A percentile compares a stretch with the other conserved stretches of the same genome.
These are phyloP conservation scores for Saturnia pavonia DNA, from an alignment of 2,888 invertebrate genomes.

Conservation along the genomic window DNA sequence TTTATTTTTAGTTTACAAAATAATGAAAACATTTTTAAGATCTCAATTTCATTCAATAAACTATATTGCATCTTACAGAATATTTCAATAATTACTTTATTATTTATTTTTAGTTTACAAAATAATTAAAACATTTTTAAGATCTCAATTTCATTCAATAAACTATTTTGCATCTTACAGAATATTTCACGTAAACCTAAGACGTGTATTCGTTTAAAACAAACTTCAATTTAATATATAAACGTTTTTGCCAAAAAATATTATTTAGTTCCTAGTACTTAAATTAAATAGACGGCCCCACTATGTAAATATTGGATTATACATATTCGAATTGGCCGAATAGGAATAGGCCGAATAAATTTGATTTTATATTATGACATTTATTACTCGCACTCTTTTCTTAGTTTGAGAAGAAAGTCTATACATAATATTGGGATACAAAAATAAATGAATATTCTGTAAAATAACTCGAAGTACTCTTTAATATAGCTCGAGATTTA, in stretches of 20 bases:
- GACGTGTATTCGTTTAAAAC: not conserved
- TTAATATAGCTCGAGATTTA: too few species aligned
- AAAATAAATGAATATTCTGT: not conserved
- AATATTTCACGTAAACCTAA: not conserved
- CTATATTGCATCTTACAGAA: too few species aligned
- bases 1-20: too few species aligned
- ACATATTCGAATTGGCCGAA: not conserved
- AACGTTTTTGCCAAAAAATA: too few species aligned
- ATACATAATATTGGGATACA: not conserved
- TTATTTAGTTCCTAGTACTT: too few species aligned
- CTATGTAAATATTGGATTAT: not conserved
- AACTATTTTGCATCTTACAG: not conserved
- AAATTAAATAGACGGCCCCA: not conserved
- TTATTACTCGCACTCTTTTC: not conserved
- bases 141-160: not conserved
- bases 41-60: too few species aligned
- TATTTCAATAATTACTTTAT: too few species aligned
- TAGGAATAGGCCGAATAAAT: not conserved
- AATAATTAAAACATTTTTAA: too few species aligned
- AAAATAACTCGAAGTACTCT: not conserved
- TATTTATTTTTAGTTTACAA: too few species aligned
- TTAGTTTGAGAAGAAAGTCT: not conserved
- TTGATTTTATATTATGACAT: not conserved
- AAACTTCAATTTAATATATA: too few species aligned
- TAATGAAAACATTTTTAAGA: too few species aligned